These are phyloP conservation scores for Parthenolecanium corni DNA, from an alignment of 2,888 invertebrate genomes.

Conservation along the genomic window DNA sequence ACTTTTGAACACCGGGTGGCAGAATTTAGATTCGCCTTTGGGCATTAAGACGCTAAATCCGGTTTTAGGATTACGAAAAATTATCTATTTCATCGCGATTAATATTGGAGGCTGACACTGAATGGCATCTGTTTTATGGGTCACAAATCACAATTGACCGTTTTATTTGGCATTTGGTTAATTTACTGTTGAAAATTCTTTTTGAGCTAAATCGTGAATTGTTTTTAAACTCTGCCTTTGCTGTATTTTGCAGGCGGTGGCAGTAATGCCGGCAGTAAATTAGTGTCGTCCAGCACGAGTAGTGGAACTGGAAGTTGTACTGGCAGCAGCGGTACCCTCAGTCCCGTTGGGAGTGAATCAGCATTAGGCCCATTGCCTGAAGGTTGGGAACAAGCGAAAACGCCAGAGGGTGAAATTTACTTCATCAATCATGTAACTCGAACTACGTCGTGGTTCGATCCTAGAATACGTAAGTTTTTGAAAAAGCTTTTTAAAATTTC, in stretches of 20 bases:
- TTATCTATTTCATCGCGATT: too few relatives aligned
- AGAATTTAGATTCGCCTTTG: too few relatives aligned
- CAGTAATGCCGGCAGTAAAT: conserved; percentile 18
- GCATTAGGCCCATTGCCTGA: conserved; percentile 65
- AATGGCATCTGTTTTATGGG: too few relatives aligned
- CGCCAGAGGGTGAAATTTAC: conserved; percentile 74
- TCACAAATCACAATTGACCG: too few relatives aligned
- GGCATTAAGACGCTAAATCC: too few relatives aligned
- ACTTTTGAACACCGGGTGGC: too few relatives aligned
- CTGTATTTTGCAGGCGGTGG: conserved; percentile 15
- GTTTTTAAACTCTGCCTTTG: too few relatives aligned
- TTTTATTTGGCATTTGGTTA: too few relatives aligned
- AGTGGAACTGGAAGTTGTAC: conserved; percentile 19
- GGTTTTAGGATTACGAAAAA: too few relatives aligned
- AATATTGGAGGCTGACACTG: too few relatives aligned
- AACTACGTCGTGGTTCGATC: conserved; percentile 97
- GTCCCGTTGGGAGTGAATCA: conserved; percentile 24
- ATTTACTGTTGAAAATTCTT: too few relatives aligned
- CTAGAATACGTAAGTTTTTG: conserved; percentile 82
- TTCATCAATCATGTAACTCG: conserved; percentile 86
- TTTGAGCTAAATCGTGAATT: too few relatives aligned
- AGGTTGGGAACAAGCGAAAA: conserved; percentile 78
- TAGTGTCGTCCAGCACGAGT: conserved; percentile 16
- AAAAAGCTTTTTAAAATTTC: not conserved
- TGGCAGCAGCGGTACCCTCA: conserved; percentile 24